phyloP scores from a whole-genome alignment of 92 coral and sea anemone species.

The Micromussa lordhowensis region DNA sequence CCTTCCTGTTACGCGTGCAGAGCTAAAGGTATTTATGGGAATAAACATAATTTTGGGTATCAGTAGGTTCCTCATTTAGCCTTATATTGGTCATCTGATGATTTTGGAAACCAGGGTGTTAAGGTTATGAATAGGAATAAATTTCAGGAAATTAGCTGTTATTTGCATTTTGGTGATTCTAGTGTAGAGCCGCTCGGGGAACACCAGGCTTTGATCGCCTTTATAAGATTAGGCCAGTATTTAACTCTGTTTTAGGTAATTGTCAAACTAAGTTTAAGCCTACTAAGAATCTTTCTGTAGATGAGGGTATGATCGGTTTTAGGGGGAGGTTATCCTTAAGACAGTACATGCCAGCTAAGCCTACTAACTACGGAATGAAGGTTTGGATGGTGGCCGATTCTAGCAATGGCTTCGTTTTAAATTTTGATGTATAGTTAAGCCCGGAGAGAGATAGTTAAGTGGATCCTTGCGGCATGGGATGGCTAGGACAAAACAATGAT shows the following conservation, averaged over 20 bases:
- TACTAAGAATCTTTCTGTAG: conserved; percentile 63
- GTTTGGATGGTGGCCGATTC: conserved; percentile 80
- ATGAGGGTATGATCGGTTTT: conserved; percentile 76
- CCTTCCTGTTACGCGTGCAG: conserved; percentile 35
- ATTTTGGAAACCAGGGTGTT: conserved; percentile 55
- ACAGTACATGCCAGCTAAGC: conserved; percentile 73
- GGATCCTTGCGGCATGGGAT: conserved; percentile 45
- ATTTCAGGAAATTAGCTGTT: conserved; percentile 51
- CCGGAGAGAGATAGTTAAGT: conserved; percentile 33
- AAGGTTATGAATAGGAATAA: conserved; percentile 61
- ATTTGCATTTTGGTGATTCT: conserved; percentile 58
- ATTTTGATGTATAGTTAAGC: background rate
- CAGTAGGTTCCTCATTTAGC: conserved; percentile 33
- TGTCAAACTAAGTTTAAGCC: conserved; percentile 50
- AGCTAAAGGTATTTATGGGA: conserved; percentile 71
- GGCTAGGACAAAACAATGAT: conserved; percentile 32
- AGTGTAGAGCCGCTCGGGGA: conserved; percentile 58
- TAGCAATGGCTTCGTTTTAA: conserved; percentile 31
- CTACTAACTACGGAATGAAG: conserved; percentile 71
- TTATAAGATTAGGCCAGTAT: conserved; percentile 52
- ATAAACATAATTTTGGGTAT: conserved; percentile 69
- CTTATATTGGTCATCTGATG: conserved; percentile 55
- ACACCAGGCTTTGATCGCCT: conserved; percentile 53
- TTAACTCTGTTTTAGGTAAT: conserved; percentile 40
- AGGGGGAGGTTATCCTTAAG: conserved; percentile 69